These are phyloP conservation scores for Lithophane semibrunnea DNA, from an alignment of 2,888 invertebrate species.

Conservation along the genomic window DNA sequence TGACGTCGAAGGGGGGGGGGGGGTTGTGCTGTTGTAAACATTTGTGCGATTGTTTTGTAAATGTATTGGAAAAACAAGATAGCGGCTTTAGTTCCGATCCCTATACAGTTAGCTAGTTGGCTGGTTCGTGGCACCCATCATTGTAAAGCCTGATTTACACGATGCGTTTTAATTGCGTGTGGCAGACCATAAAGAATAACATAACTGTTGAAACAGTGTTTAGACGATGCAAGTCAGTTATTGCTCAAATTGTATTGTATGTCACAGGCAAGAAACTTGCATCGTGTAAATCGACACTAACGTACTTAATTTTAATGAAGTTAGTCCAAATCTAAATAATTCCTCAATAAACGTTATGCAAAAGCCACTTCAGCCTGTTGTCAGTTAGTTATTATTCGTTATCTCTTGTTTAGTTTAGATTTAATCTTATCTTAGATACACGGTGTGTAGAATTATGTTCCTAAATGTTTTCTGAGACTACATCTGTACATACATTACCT, in stretches of 20 bases:
- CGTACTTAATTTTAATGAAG: not conserved
- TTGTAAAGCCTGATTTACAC: too few species aligned
- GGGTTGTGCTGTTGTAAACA: too few species aligned
- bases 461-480: conserved; percentile 10
- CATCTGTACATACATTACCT: not conserved
- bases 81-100: too few species aligned
- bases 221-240: not conserved
- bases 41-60: too few species aligned
- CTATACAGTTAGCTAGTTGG: too few species aligned
- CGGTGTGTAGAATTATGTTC: not conserved
- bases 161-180: too few species aligned
- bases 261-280: not conserved
- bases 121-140: too few species aligned
- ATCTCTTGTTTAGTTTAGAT: not conserved
- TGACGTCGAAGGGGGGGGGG: too few species aligned
- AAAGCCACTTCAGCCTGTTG: not conserved
- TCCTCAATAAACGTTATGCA: not conserved
- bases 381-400: not conserved
- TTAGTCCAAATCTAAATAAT: not conserved
- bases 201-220: too few species aligned
- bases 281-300: not conserved
- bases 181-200: too few species aligned
- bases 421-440: conserved; percentile 26
- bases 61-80: too few species aligned
- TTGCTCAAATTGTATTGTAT: not conserved